Base-by-base conservation (phyloP, 2,113 vertebrate genomes). In the Tenebrosternarchus preto region DNA sequence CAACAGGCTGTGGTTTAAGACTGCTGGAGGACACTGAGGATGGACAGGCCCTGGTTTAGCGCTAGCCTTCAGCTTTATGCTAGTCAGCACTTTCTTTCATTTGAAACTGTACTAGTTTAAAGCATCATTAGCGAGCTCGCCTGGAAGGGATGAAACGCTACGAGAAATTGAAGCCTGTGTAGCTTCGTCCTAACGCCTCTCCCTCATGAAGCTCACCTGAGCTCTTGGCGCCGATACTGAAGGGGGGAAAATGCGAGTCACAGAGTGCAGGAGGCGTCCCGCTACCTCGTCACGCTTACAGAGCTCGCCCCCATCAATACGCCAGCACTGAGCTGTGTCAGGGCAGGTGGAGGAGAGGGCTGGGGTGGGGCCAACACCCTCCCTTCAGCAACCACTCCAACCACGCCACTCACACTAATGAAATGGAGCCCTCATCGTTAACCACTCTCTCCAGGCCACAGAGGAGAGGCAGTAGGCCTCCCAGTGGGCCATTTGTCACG, bases 381-480 rank as follows among this genome's bases (percentile, higher is more conserved):
- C 7, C 50, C 75, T 55, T 81, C 79, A 60, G 53, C 78, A 69
- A 69, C 61, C 6, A 60, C 74, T 80, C 71, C 19, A 39, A 61
- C 19, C 57, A 73, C 67, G 82, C 71, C 82, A 73, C 24, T 85
- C 73, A 83, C 7, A 24, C 33, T 87, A 87, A 87, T 87, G 84
- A 87, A 87, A 80, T 63, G 76, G 67, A 75, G 74, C 84, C 84
- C 82, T 70, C 73, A 87, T 85, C 61, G 15, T 63, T 77, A 50
- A 78, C 78, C 75, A 39, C 57, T 76, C 53, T 72, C 80, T 81
- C 59, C 80, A 2, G 31, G 46, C 80, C 77, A 71, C 19, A 75
- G 63, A 50, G 66, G 39, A 71, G 56, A 73, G 22, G 46, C 36
- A 27, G 12, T 29, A 27, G 57, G 68, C 78, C 73, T 79, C 50